These are phyloP conservation scores for Acanthornis magna DNA, from an alignment of 2,797 vertebrate species.

Conservation along the genomic window DNA sequence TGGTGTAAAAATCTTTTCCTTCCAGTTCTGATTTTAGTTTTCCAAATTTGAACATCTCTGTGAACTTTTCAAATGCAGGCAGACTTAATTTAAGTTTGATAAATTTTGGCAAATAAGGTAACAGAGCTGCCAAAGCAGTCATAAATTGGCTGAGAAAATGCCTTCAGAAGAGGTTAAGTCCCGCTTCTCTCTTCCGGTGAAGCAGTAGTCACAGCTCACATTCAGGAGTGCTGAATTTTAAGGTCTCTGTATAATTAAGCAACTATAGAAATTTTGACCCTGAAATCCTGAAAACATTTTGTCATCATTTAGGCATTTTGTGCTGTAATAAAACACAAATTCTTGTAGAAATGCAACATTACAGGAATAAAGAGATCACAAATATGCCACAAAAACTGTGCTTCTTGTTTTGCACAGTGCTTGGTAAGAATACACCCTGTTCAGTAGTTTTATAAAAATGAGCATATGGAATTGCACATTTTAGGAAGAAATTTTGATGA, in stretches of 20 bases:
- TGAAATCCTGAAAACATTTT: not conserved
- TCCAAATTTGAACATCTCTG: not conserved
- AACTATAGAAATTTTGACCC: not conserved
- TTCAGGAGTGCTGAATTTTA: constrained; percentile 2
- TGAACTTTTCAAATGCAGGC: constrained; percentile 34
- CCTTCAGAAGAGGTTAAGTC: constrained; percentile 32
- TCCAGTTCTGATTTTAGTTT: constrained; percentile 33
- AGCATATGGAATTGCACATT: not conserved
- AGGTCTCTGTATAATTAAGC: constrained; percentile 11
- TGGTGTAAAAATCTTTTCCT: constrained; percentile 10
- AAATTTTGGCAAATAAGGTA: constrained; percentile 43
- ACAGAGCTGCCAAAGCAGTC: constrained; percentile 10
- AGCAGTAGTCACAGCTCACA: not conserved
- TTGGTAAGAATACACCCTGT: not conserved
- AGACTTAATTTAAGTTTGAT: constrained; percentile 21
- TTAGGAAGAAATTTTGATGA: not conserved
- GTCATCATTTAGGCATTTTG: not conserved
- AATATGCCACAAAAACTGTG: not conserved
- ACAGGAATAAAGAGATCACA: not conserved
- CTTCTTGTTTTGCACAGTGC: not conserved
- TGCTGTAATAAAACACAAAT: not conserved
- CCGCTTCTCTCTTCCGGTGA: not conserved
- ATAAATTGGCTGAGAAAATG: constrained; percentile 40
- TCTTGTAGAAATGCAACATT: not conserved
- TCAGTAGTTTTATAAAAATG: not conserved